Base-by-base conservation (phyloP, 2,888 invertebrate species). In the Metacarcinus magister region DNA sequence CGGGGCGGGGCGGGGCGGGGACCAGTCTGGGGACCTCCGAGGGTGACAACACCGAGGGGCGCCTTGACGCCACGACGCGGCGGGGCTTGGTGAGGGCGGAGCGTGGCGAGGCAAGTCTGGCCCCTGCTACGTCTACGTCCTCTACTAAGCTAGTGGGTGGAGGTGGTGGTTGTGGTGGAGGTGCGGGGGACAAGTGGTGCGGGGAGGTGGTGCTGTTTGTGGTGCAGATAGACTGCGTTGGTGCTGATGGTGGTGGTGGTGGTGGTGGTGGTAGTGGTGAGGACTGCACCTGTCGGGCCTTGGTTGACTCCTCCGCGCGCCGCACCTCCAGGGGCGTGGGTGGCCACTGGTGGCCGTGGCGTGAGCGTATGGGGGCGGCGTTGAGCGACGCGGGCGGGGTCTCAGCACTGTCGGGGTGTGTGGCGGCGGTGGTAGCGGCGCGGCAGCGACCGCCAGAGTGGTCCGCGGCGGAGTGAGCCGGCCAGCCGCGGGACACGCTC, bases 381-480 rank as follows among this genome's bases (percentile, higher is more conserved):
- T 92, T 48, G 54, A 92, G 67, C 67, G 48, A 28, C n/a, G 92
- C 92, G 92, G 92, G 92, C 92, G 82, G 82, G 82, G 82, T 13
- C 82, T 82, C 32, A 7, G 32, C 82, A 82, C 82, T 32, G 82
- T 32, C 82, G 19, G 43, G 93, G 39, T 32, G 48, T 43, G 75
- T 89, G 39, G 32, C 48, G 87, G 13, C 23, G 75, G 82, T 75
- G 94, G n/a, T 48, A 39, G 87, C n/a, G 94, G 89, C n/a, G 54
- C n/a, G 19, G 92, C 19, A 32, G 82, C 60, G 82, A 16, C 44
- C 92, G 92, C 46, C 28, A 95, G 92, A 75, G 95, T 48, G 95
- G 95, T 92, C 92, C 46, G 92, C 92, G 95, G 95, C 92, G 82
- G 95, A 95, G 92, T 95, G 95, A 67, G 95, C 92, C 95, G 48